A percentile compares a stretch with the other conserved stretches of the same genome.
These are phyloP conservation scores for Clinocottus analis DNA, from an alignment of 2,113 vertebrate genomes.

Conservation along the genomic window DNA sequence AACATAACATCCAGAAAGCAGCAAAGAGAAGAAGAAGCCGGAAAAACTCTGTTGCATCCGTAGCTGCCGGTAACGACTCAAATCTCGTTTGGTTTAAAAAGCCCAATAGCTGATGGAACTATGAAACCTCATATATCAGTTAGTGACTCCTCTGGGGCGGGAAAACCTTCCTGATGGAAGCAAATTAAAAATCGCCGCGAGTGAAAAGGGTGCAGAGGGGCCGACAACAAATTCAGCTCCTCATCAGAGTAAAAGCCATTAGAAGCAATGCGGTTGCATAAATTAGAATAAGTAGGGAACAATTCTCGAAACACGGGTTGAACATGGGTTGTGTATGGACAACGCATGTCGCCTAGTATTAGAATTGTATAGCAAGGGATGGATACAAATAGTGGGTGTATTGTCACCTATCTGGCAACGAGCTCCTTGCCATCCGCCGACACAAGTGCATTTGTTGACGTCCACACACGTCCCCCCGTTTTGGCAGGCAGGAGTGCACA, in stretches of 20 bases:
- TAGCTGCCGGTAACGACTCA: background rate
- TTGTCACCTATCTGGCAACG: conserved; percentile 85
- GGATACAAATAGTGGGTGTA: background rate
- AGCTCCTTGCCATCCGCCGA: conserved; percentile 81
- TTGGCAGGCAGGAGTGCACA: conserved; percentile 84
- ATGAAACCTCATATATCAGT: background rate
- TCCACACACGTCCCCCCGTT: conserved; percentile 85
- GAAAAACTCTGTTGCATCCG: background rate
- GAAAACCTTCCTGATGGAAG: background rate
- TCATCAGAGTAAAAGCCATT: background rate
- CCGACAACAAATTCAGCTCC: background rate
- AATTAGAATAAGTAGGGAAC: background rate
- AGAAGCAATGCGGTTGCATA: background rate
- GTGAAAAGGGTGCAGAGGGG: background rate
- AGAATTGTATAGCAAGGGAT: background rate
- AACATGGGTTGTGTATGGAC: background rate
- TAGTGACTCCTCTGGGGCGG: background rate
- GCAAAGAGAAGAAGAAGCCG: background rate
- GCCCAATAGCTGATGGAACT: background rate
- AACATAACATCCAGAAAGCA: background rate
- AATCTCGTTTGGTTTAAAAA: background rate
- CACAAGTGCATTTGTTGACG: conserved; percentile 85
- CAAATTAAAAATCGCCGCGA: background rate
- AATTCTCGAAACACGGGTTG: background rate
- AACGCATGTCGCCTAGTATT: background rate